A percentile compares a stretch with the other conserved stretches of the same genome.
phyloP scores from a whole-genome alignment of 2,797 vertebrate genomes.

The Sylvia borin region DNA sequence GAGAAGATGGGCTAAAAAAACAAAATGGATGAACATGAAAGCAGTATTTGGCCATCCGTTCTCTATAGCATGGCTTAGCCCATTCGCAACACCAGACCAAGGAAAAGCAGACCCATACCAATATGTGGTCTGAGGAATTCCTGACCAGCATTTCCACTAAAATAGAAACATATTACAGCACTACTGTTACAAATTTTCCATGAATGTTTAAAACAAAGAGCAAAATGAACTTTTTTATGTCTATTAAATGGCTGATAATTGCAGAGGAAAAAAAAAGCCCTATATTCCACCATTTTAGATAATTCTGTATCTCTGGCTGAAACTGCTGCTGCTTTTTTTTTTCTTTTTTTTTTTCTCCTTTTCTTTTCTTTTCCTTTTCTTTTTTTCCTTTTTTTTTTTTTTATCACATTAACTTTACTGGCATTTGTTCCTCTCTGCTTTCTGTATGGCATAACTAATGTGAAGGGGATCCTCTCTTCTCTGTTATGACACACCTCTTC shows the following conservation, averaged over 20 bases:
- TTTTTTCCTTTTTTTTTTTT: neutral
- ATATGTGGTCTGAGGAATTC: slow-evolving; percentile 91
- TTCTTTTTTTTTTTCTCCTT: neutral
- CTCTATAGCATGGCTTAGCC: slow-evolving; percentile 95
- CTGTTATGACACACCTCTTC: slow-evolving; percentile 48
- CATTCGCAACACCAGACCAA: slow-evolving; percentile 92
- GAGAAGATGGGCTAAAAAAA: slow-evolving; percentile 95
- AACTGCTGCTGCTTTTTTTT: slow-evolving; percentile 48
- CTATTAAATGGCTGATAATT: slow-evolving; percentile 74
- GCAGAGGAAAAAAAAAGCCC: slow-evolving; percentile 73
- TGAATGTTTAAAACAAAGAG: slow-evolving; percentile 76
- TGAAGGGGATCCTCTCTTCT: slow-evolving; percentile 44
- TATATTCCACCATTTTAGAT: slow-evolving; percentile 66
- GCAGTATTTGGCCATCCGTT: slow-evolving; percentile 98
- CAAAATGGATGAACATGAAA: slow-evolving; percentile 99
- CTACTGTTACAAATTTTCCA: slow-evolving; percentile 73
- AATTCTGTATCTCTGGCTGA: slow-evolving; percentile 70
- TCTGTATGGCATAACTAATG: slow-evolving; percentile 75
- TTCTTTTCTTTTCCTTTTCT: neutral
- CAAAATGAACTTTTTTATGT: slow-evolving; percentile 68
- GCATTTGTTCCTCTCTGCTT: slow-evolving; percentile 75
- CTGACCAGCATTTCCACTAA: slow-evolving; percentile 73
- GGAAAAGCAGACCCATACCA: slow-evolving; percentile 96
- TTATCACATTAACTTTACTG: slow-evolving; percentile 63
- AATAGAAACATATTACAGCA: slow-evolving; percentile 68